phyloP scores from a whole-genome alignment of 1,140 invertebrate species.

The Steinernema khuongi region DNA sequence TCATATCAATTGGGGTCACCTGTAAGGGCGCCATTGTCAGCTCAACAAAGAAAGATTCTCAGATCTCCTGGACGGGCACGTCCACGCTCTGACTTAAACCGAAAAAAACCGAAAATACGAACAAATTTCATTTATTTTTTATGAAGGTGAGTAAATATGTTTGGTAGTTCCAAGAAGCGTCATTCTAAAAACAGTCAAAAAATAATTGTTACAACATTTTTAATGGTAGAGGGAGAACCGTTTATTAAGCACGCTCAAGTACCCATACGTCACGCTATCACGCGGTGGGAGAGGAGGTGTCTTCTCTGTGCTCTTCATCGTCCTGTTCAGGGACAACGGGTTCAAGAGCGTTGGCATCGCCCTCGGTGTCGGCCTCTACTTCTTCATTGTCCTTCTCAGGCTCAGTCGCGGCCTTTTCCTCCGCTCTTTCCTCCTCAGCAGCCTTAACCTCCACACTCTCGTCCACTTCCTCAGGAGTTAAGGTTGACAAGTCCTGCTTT shows the following conservation, averaged over 20 bases:
- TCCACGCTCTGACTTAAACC: too few species aligned
- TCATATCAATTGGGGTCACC: too few species aligned
- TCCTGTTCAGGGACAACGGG: slow-evolving; percentile 13
- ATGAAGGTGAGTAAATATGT: too few species aligned
- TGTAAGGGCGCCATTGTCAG: slow-evolving; percentile 6
- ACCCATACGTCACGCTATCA: neutral
- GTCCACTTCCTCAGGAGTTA: slow-evolving; percentile 17
- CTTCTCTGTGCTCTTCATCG: neutral
- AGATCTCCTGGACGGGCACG: too few species aligned
- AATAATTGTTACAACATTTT: neutral
- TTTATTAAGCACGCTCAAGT: neutral
- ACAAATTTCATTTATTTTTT: too few species aligned
- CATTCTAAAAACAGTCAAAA: slow-evolving; percentile 12
- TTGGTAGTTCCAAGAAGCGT: too few species aligned
- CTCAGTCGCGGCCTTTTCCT: slow-evolving; percentile 25
- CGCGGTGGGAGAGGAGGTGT: neutral
- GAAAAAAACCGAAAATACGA: too few species aligned
- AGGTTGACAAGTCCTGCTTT: slow-evolving; percentile 20
- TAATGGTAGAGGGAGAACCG: neutral
- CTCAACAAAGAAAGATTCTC: too few species aligned
- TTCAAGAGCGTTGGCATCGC: slow-evolving; percentile 19
- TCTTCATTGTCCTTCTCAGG: slow-evolving; percentile 27
- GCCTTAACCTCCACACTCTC: slow-evolving; percentile 20
- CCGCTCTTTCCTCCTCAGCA: slow-evolving; percentile 14
- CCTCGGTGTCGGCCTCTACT: slow-evolving; percentile 24